phyloP scores from a whole-genome alignment of 2,888 invertebrate species.

The Callyntrura guangdongensis region DNA sequence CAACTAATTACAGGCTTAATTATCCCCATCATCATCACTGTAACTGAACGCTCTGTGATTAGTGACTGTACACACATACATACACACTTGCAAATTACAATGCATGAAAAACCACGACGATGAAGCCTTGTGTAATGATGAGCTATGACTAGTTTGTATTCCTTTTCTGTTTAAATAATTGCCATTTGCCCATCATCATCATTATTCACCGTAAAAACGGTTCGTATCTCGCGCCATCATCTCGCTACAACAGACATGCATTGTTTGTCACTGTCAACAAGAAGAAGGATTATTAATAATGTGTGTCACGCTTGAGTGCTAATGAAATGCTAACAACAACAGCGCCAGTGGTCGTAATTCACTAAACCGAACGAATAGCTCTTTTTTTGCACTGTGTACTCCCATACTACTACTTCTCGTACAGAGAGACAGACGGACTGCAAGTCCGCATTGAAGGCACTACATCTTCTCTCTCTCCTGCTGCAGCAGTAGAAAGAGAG shows the following conservation, averaged over 20 bases:
- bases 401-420: too few species aligned
- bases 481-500: too few species aligned
- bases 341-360: conserved; percentile 43
- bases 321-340: conserved; percentile 74
- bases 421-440: not conserved
- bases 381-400: conserved; percentile 2
- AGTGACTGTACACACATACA: not conserved
- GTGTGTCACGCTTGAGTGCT: conserved; percentile 73
- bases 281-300: conserved; percentile 72
- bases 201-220: conserved; percentile 50
- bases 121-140: not conserved
- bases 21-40: conserved; percentile 54
- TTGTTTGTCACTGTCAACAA: conserved; percentile 77
- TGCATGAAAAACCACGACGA: not conserved
- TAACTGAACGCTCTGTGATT: conserved; percentile 33
- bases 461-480: not conserved
- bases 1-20: conserved; percentile 71
- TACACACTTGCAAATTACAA: not conserved
- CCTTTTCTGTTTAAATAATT: conserved; percentile 49
- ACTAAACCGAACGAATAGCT: conserved; percentile 41
- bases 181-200: conserved; percentile 54
- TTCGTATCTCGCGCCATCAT: conserved; percentile 54
- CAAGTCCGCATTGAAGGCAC: too few species aligned
- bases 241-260: conserved; percentile 48
- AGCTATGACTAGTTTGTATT: not conserved